phyloP scores from a whole-genome alignment of 2,113 vertebrate genomes.

The Urocitellus parryii region DNA sequence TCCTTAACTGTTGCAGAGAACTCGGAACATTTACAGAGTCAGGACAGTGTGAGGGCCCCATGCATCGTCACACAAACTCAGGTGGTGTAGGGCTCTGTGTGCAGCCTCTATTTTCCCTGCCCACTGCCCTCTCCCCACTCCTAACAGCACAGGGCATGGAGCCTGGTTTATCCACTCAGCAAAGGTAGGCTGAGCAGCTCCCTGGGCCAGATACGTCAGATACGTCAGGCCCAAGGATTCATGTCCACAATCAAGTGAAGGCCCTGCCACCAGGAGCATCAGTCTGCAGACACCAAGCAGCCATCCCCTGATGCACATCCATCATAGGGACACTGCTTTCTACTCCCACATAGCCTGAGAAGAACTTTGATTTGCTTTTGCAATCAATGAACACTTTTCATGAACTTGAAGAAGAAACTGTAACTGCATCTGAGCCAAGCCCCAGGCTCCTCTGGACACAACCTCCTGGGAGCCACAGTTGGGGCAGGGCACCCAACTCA shows the following conservation, averaged over 20 bases:
- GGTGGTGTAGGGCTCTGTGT: too few species aligned
- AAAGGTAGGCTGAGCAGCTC: background rate
- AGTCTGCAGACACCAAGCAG: rapidly evolving
- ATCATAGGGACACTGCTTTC: background rate
- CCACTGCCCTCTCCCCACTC: background rate
- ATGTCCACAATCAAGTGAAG: background rate
- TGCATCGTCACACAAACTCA: rapidly evolving
- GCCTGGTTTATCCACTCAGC: background rate
- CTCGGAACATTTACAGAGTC: background rate
- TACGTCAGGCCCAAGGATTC: rapidly evolving
- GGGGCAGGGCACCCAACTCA: background rate
- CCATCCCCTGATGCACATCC: background rate
- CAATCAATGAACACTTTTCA: background rate
- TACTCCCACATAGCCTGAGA: background rate
- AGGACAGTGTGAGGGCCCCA: rapidly evolving
- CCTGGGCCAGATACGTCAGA: background rate
- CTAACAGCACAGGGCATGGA: background rate
- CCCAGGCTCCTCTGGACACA: background rate
- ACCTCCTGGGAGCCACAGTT: background rate
- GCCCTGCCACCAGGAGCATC: background rate
- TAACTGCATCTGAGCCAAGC: background rate
- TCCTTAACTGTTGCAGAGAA: background rate
- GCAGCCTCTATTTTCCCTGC: background rate
- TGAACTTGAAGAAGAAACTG: background rate
- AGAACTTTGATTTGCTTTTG: background rate